Percentiles rank a stretch among this genome's conserved stretches.
Evolutionary conservation across 2,888 invertebrate species (phyloP).

Genomic region (Mactromeris polynyma): DNA sequence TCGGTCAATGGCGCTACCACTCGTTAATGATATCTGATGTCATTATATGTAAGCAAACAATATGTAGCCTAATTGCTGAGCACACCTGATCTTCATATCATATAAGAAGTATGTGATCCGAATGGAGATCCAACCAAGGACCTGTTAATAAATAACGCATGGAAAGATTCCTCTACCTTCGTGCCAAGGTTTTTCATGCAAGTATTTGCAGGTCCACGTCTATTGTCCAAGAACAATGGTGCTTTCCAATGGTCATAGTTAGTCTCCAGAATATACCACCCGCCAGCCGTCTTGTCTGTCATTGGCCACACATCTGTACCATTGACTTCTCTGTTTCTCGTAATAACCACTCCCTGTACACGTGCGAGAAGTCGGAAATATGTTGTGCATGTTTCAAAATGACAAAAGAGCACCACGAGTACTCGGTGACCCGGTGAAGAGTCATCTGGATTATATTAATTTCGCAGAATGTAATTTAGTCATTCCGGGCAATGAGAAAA

Average conservation of each 20-base stretch:
- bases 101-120: not conserved
- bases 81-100: not conserved
- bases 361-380: not conserved
- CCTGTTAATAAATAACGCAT: not conserved
- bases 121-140: not conserved
- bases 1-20: too few relatives aligned
- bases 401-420: too few relatives aligned
- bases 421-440: too few relatives aligned
- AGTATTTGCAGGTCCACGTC: constrained; percentile 88
- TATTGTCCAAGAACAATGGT: constrained; percentile 89
- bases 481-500: too few relatives aligned
- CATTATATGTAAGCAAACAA: too few relatives aligned
- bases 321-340: constrained; percentile 84
- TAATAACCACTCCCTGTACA: constrained; percentile 88
- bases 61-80: too few relatives aligned
- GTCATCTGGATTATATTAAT: too few relatives aligned
- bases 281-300: constrained; percentile 76
- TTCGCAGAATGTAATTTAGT: too few relatives aligned
- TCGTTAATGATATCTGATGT: too few relatives aligned
- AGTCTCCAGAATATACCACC: constrained; percentile 89
- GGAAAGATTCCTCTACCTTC: constrained; percentile 75
- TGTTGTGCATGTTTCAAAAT: too few relatives aligned
- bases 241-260: constrained; percentile 89
- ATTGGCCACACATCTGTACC: constrained; percentile 87
- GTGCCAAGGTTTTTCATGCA: constrained; percentile 88